These are phyloP conservation scores for Iselma pallidipennis DNA, from an alignment of 2,888 invertebrate species.

Conservation along the genomic window DNA sequence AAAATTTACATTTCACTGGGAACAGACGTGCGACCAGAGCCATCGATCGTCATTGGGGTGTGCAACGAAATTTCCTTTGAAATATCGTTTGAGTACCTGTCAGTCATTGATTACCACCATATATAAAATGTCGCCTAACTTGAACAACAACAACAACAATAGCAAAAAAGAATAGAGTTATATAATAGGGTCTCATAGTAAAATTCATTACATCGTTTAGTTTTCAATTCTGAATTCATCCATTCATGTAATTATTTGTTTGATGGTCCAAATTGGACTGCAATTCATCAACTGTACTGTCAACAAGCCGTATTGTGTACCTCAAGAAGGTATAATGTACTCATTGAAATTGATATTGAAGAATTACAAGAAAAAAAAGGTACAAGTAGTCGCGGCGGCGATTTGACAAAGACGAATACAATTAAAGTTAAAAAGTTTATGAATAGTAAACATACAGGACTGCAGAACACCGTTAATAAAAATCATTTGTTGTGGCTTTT, in stretches of 20 bases:
- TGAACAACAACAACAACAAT: slow-evolving; percentile 27
- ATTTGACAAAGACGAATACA: background rate
- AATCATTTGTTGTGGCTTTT: background rate
- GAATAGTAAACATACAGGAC: slow-evolving; percentile 14
- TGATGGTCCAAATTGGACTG: slow-evolving; percentile 36
- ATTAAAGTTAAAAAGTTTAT: slow-evolving; percentile 15
- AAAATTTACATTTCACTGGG: background rate
- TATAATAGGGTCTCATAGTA: slow-evolving; percentile 31
- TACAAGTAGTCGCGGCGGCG: slow-evolving; percentile 8
- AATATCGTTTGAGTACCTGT: slow-evolving; percentile 37
- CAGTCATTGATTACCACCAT: slow-evolving; percentile 40
- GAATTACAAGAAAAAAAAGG: slow-evolving; percentile 14
- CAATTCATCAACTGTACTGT: slow-evolving; percentile 44
- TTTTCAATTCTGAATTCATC: slow-evolving; percentile 35
- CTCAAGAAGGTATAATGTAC: slow-evolving; percentile 43
- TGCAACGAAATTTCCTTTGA: slow-evolving; percentile 4
- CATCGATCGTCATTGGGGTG: background rate
- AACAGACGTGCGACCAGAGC: background rate
- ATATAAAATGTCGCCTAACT: slow-evolving; percentile 33
- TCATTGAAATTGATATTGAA: slow-evolving; percentile 26
- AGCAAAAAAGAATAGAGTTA: background rate
- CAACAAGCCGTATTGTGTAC: slow-evolving; percentile 36
- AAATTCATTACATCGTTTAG: slow-evolving; percentile 38
- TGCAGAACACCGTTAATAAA: slow-evolving; percentile 8
- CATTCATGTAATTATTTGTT: slow-evolving; percentile 42